Evolutionary conservation across 2,113 vertebrate species (phyloP).

Genomic region (Brachypteracias leptosomus): DNA sequence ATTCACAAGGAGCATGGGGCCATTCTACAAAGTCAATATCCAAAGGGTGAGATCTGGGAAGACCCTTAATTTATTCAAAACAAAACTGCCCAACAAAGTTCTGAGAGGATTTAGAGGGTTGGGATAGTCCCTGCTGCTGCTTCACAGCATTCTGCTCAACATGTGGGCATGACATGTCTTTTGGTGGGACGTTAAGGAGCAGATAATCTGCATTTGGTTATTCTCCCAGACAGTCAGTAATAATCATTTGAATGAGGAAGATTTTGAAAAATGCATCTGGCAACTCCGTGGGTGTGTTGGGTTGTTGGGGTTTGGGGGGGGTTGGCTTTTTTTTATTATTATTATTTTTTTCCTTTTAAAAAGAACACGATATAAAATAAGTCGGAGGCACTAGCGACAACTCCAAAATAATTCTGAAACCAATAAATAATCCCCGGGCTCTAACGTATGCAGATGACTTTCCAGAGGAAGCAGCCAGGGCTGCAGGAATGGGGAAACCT

Average conservation of each 20-base stretch:
- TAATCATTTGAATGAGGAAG: constrained; percentile 5
- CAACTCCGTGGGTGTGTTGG: neutral
- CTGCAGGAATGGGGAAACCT: neutral
- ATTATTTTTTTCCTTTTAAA: neutral
- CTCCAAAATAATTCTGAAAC: constrained; percentile 21
- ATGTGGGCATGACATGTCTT: neutral
- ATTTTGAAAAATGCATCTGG: constrained; percentile 49
- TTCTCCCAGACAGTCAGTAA: constrained; percentile 15
- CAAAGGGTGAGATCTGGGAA: neutral
- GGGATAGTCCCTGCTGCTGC: neutral
- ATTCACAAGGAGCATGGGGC: fast-evolving
- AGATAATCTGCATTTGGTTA: constrained; percentile 24
- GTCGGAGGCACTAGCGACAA: neutral
- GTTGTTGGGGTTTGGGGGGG: neutral
- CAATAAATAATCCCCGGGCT: neutral
- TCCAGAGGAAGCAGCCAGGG: neutral
- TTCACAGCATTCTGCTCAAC: neutral
- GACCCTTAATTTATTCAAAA: neutral
- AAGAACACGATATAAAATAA: neutral
- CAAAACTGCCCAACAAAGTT: neutral
- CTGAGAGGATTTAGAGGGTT: neutral
- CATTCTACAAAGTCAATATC: neutral
- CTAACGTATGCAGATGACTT: neutral
- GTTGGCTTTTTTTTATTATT: neutral
- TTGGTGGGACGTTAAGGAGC: neutral